phyloP scores from a whole-genome alignment of 92 coral and sea anemone species.

The Chrysogorgia sp. region DNA sequence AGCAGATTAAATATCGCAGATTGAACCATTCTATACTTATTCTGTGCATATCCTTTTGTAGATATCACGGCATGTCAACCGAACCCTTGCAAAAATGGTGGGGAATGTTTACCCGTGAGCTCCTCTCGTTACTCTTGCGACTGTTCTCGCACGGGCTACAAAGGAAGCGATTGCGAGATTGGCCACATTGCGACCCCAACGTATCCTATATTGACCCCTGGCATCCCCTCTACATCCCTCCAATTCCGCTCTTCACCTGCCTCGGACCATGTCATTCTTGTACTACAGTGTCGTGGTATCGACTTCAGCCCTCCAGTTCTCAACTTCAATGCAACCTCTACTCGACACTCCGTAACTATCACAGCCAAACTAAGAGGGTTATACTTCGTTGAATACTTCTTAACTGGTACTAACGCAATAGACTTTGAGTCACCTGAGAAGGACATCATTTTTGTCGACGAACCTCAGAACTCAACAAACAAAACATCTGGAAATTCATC shows the following conservation, averaged over 20 bases:
- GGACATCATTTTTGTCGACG: conserved; percentile 55
- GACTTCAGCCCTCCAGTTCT: conserved; percentile 39
- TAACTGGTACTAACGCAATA: conserved; percentile 61
- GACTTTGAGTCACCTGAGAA: conserved; percentile 51
- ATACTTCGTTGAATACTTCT: conserved; percentile 54
- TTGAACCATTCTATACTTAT: no score
- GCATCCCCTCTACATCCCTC: conserved; percentile 33
- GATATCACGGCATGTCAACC: conserved; percentile 65
- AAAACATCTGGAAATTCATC: conserved; percentile 46
- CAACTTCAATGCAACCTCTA: conserved; percentile 29
- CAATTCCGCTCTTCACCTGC: conserved; percentile 58
- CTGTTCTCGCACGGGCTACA: conserved; percentile 67
- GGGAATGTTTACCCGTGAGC: conserved; percentile 45
- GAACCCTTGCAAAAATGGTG: conserved; percentile 66
- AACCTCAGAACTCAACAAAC: conserved; percentile 23
- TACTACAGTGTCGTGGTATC: conserved; percentile 45
- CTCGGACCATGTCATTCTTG: conserved; percentile 44
- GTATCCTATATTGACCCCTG: conserved; percentile 45
- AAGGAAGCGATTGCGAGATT: conserved; percentile 58
- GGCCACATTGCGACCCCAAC: conserved; percentile 58
- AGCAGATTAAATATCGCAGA: no score
- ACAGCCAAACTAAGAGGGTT: conserved; percentile 60
- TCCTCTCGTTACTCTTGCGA: conserved; percentile 40
- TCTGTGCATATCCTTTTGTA: conserved; percentile 12
- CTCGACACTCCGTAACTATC: conserved; percentile 39